These are phyloP conservation scores for Cygnus atratus DNA, from an alignment of 2,113 vertebrate genomes.

Conservation along the genomic window DNA sequence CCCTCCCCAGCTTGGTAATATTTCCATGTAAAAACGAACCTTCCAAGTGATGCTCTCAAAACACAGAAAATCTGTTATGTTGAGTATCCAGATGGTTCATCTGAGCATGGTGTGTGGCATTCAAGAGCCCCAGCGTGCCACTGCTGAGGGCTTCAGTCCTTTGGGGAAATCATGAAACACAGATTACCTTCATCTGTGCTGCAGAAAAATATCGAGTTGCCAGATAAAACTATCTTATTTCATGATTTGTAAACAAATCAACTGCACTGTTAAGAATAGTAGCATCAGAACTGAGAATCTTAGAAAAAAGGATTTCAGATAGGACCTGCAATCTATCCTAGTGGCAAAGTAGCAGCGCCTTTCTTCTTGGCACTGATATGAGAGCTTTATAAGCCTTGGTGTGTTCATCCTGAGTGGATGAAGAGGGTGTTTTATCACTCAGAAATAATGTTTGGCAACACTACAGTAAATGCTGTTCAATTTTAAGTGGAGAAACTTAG, in stretches of 20 bases:
- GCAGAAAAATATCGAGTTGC: background rate
- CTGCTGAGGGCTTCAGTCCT: background rate
- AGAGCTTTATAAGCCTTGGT: background rate
- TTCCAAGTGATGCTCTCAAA: background rate
- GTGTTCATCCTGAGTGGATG: background rate
- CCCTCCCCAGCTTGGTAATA: background rate
- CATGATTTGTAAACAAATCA: background rate
- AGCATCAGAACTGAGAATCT: background rate
- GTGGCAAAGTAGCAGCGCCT: background rate
- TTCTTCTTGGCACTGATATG: background rate
- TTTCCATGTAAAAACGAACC: background rate
- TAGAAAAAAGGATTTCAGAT: background rate
- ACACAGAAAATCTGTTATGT: rapidly evolving
- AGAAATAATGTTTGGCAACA: background rate
- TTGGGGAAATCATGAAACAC: background rate
- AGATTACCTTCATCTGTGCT: background rate
- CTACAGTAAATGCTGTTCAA: background rate
- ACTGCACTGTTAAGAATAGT: background rate
- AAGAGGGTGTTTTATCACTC: background rate
- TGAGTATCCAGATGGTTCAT: background rate
- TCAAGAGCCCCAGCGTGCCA: background rate
- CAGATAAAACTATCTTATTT: background rate
- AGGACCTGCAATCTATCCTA: background rate
- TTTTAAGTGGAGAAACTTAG: background rate
- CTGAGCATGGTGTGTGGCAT: background rate